phyloP scores from a whole-genome alignment of 2,113 vertebrate genomes.

The Alosa alosa region DNA sequence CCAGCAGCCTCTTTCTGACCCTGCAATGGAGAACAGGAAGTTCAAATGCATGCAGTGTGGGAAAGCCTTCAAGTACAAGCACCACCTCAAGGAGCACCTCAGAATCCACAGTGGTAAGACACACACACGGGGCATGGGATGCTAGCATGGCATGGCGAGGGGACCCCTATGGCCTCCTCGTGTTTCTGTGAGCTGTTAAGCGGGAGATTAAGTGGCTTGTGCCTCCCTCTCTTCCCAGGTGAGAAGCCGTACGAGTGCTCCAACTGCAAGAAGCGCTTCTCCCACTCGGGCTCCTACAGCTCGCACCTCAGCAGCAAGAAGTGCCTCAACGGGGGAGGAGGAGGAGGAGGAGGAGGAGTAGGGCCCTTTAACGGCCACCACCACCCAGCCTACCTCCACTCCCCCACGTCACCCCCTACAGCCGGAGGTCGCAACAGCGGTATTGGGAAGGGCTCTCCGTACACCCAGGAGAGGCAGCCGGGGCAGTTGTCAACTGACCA shows the following conservation, averaged over 20 bases:
- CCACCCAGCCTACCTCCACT: slow-evolving; percentile 57
- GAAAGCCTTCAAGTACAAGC: slow-evolving; percentile 84
- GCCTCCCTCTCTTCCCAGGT: slow-evolving; percentile 55
- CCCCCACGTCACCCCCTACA: slow-evolving; percentile 60
- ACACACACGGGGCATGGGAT: neutral
- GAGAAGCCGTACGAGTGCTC: slow-evolving; percentile 81
- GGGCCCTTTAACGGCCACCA: slow-evolving; percentile 59
- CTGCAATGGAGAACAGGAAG: slow-evolving; percentile 71
- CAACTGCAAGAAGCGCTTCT: slow-evolving; percentile 81
- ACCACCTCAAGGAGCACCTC: slow-evolving; percentile 82
- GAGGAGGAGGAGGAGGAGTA: slow-evolving; percentile 49
- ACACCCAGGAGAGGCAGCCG: slow-evolving; percentile 45
- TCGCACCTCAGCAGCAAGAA: slow-evolving; percentile 82
- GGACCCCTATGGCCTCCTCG: neutral
- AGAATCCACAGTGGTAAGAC: slow-evolving; percentile 81
- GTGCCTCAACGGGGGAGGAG: slow-evolving; percentile 63
- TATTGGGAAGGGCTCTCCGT: slow-evolving; percentile 55
- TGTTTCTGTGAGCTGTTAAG: neutral
- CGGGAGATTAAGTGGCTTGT: neutral
- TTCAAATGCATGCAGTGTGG: slow-evolving; percentile 81
- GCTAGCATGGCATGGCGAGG: no score
- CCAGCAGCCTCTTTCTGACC: slow-evolving; percentile 55
- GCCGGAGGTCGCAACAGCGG: slow-evolving; percentile 55
- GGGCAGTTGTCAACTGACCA: slow-evolving; percentile 46
- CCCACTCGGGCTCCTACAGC: slow-evolving; percentile 81